Percentiles rank a stretch among this genome's conserved stretches.
Evolutionary conservation across 2,888 invertebrate species (phyloP).

Genomic region (Drosophila austrosaltans): DNA sequence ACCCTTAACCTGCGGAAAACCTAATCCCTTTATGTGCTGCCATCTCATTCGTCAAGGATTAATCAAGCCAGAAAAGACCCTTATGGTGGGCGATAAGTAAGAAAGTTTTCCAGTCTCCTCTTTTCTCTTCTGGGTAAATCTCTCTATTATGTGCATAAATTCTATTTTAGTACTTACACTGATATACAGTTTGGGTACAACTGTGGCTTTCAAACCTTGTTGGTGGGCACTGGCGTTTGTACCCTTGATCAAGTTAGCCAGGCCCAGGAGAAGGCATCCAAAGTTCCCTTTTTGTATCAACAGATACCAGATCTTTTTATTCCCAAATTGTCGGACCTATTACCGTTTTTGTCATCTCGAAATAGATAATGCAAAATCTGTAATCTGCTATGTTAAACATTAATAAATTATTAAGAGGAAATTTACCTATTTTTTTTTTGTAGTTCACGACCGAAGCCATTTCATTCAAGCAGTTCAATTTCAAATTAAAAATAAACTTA

Average conservation of each 20-base stretch:
- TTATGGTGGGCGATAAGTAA: conserved; percentile 66
- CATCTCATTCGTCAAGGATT: conserved; percentile 48
- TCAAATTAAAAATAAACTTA: conserved; percentile 32
- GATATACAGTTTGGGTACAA: conserved; percentile 64
- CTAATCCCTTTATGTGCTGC: conserved; percentile 49
- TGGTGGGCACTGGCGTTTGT: conserved; percentile 62
- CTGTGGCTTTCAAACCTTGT: conserved; percentile 63
- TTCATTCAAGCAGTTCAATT: conserved; percentile 31
- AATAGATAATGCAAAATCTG: conserved; percentile 37
- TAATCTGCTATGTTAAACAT: too few relatives aligned
- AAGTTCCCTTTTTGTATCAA: conserved; percentile 44
- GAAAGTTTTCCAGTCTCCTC: conserved; percentile 2
- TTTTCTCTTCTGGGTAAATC: neutral
- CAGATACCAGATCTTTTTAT: conserved; percentile 59
- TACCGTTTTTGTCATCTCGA: conserved; percentile 49
- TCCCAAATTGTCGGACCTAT: conserved; percentile 44
- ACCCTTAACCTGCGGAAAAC: conserved; percentile 62
- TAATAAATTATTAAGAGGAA: too few relatives aligned
- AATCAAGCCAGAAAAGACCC: conserved; percentile 54
- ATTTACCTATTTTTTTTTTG: too few relatives aligned
- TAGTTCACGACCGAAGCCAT: neutral
- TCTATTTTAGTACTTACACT: conserved; percentile 43
- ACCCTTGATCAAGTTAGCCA: conserved; percentile 43
- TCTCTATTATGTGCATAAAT: neutral
- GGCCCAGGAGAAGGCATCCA: conserved; percentile 41